Evolutionary conservation across 2,888 invertebrate genomes (phyloP), one percentile per base, ranked within the genome.

Genomic region (Microctonus hyperodae): DNA sequence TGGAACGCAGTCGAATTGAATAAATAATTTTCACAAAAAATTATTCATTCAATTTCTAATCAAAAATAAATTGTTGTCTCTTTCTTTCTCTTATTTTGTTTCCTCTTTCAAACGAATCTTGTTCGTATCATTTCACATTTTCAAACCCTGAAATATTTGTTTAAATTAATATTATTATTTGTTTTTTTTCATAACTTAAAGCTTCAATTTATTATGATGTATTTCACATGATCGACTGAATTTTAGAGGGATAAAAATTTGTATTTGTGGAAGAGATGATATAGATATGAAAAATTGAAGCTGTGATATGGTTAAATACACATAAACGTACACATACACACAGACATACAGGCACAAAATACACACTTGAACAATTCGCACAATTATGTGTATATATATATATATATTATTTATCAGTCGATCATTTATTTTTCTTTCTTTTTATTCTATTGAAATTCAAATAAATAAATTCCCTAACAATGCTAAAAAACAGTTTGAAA

Each of bases 1-100:
- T 76, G 79, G 79, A 78, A 77, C 77, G 79, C 75, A 75, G 78
- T 77, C 78, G 44, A 79, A 77, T 80, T 75, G 78, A 82, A 81
- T 80, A 74, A 76, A 73, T 76, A 76, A 74, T 69, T 69, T 67
- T 37, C 63, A 59, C 59, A 59, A 16, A 66, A 67, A 61, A 44
- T 37, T 3, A n/a, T 44, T 44, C 6, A 16, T 16, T 51, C 25
- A 9, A 23, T 13, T n/a, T 13, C 13, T 25, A 25, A 51, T 33
- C 9, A 57, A 57, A 35, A 37, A 57, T 33, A 23, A 57, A 33
- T 57, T 35, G 23, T 33, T 44, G 31, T 50, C 22, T 33, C 59
- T 57, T 62, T 56, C 51, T 44, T 59, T 55, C 44, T 62, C 58
- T 57, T 44, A 6, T 1, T 44, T 60, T n/a, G 28, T 57, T 58